phyloP scores from a whole-genome alignment of 2,113 vertebrate species.

The Psephotus haematonotus region DNA sequence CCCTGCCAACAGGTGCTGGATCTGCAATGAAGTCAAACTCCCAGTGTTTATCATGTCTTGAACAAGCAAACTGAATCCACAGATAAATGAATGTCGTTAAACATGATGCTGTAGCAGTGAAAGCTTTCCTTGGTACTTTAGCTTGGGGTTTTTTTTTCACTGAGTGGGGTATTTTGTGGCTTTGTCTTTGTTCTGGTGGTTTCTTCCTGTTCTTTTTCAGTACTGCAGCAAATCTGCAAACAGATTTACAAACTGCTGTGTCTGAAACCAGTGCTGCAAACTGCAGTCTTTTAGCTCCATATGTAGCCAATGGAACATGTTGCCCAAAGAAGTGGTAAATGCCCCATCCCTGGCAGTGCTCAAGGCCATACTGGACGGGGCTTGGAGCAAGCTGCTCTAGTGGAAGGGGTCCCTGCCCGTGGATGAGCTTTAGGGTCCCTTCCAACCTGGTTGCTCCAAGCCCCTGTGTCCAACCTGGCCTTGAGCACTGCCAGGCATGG shows the following conservation, averaged over 20 bases:
- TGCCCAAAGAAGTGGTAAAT: background rate
- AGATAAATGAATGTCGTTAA: conserved; percentile 38
- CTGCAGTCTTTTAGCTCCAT: background rate
- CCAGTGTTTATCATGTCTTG: background rate
- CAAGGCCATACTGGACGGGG: background rate
- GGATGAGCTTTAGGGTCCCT: no score
- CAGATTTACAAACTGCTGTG: background rate
- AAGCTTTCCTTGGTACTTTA: background rate
- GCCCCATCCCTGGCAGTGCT: background rate
- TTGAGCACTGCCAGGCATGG: no score
- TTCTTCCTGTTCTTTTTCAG: background rate
- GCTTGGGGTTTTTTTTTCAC: background rate
- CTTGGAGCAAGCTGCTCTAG: background rate
- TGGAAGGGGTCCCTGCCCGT: background rate
- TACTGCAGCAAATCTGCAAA: background rate
- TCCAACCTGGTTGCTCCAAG: no score
- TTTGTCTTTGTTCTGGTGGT: background rate
- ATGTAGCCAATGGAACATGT: background rate
- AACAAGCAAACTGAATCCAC: conserved; percentile 27
- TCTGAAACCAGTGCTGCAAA: background rate
- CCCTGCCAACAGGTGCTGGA: background rate
- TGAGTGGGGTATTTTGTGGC: background rate
- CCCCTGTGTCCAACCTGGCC: no score
- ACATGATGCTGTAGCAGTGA: background rate
- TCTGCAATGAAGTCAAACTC: background rate